Conservation (phyloP, 1,140 invertebrate genomes). For the Papilio dardanus region DNA sequence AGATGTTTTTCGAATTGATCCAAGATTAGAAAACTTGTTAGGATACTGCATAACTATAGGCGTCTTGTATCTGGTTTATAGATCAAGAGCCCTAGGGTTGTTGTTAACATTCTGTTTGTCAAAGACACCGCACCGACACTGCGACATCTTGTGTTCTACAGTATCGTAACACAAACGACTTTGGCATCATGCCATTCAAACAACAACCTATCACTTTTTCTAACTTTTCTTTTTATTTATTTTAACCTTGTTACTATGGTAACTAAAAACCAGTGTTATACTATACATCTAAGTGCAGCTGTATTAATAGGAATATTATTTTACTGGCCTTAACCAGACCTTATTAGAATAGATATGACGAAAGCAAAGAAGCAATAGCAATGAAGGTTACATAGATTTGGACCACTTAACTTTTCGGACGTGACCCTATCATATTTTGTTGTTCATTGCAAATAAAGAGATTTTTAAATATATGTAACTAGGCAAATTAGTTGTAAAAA, state of each 20-base stretch:
- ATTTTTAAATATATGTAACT: background rate
- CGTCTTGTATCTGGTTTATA: slow-evolving; percentile 4
- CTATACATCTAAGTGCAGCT: no score
- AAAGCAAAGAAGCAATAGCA: background rate
- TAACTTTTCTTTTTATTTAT: background rate
- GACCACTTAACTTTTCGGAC: background rate
- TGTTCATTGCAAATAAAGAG: background rate
- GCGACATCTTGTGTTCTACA: slow-evolving; percentile 7
- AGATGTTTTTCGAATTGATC: background rate
- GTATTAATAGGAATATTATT: background rate
- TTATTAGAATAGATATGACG: background rate
- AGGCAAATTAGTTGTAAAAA: background rate
- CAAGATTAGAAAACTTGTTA: slow-evolving; percentile 12
- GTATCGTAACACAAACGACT: background rate
- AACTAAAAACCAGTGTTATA: no score
- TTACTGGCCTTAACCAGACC: no score
- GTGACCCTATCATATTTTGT: background rate
- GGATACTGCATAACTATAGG: background rate
- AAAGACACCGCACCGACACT: slow-evolving; percentile 15
- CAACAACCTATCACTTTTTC: background rate
- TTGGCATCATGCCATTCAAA: background rate
- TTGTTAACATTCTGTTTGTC: background rate
- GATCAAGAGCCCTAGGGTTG: background rate
- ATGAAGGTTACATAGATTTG: background rate
- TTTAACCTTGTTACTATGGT: no score